Conservation (phyloP, 2,888 invertebrate genomes). For the Melanotus villosus region DNA sequence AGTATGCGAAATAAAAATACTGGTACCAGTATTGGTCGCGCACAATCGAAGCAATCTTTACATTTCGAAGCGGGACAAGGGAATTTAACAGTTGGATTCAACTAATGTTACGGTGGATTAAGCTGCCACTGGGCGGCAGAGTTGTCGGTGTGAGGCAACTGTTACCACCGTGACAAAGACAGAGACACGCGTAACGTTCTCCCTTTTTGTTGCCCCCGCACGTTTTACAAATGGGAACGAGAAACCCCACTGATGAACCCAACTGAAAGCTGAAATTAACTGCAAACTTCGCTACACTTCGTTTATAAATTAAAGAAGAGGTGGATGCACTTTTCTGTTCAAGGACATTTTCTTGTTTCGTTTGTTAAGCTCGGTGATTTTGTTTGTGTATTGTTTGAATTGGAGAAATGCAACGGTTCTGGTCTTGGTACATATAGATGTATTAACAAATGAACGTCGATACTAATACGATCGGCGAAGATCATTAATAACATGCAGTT, state of each 20-base stretch:
- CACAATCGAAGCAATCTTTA: constrained; percentile 14
- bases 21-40: not conserved
- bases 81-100: constrained; percentile 39
- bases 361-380: not conserved
- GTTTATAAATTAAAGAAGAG: not conserved
- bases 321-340: not conserved
- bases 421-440: constrained; percentile 16
- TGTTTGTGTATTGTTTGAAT: not conserved
- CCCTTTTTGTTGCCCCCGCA: not conserved
- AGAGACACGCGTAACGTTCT: not conserved
- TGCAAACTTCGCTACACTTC: not conserved
- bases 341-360: not conserved
- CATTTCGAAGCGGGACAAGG: constrained; percentile 15
- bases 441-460: constrained; percentile 50
- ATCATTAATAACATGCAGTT: constrained; percentile 51
- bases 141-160: constrained; percentile 8
- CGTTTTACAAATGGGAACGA: not conserved
- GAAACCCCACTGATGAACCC: not conserved
- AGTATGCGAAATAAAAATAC: not conserved
- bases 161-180: not conserved
- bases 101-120: constrained; percentile 40
- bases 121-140: constrained; percentile 19
- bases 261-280: not conserved
- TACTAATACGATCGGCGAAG: constrained; percentile 50
- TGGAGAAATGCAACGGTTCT: no score